A percentile compares a stretch with the other conserved stretches of the same genome.
Conservation (phyloP, 2,888 invertebrate species). For the Lordiphosa fenestrarum region DNA sequence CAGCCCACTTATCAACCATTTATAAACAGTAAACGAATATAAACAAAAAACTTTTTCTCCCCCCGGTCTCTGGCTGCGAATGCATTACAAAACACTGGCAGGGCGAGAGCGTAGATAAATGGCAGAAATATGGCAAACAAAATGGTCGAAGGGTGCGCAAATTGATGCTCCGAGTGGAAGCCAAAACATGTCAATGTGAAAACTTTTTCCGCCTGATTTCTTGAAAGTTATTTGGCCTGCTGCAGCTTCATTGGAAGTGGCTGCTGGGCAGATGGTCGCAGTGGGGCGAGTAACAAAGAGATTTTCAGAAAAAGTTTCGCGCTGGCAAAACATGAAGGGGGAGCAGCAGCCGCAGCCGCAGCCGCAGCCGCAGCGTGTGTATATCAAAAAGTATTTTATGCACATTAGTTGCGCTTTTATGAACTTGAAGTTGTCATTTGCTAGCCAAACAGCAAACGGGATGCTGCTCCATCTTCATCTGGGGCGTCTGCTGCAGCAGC, state of each 20-base stretch:
- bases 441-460: conserved; percentile 54
- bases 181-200: conserved; percentile 70
- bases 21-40: conserved; percentile 73
- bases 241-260: conserved; percentile 29
- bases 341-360: conserved; percentile 13
- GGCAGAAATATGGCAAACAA: conserved; percentile 65
- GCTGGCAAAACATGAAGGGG: conserved; percentile 64
- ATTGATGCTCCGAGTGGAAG: conserved; percentile 38
- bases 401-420: conserved; percentile 75
- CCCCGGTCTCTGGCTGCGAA: conserved; percentile 40
- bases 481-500: background rate
- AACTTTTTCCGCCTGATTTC: conserved; percentile 63
- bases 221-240: conserved; percentile 53
- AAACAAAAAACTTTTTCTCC: conserved; percentile 66
- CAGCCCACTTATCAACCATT: conserved; percentile 65
- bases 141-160: conserved; percentile 65
- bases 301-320: conserved; percentile 43
- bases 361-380: conserved; percentile 34
- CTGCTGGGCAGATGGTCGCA: background rate
- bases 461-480: conserved; percentile 17
- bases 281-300: background rate
- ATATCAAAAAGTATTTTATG: conserved; percentile 68
- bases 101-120: conserved; percentile 53
- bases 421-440: conserved; percentile 72
- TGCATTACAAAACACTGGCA: conserved; percentile 52